These are phyloP conservation scores for Hirundichthys speculiger DNA, from an alignment of 2,113 vertebrate species.

Conservation along the genomic window DNA sequence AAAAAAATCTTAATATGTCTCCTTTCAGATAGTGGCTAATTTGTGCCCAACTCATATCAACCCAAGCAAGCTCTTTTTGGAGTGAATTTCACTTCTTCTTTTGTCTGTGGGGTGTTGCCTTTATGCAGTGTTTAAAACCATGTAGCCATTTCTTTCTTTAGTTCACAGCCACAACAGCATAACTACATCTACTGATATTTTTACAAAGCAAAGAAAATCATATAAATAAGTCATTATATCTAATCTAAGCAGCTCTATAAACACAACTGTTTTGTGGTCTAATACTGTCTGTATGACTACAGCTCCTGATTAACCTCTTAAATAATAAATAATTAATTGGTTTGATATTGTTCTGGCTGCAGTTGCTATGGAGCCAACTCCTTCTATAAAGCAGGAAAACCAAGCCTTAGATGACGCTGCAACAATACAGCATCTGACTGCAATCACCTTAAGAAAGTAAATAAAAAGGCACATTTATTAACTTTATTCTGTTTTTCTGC, in stretches of 20 bases:
- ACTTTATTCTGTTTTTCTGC: no score
- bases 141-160: background rate
- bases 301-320: slow-evolving; percentile 25
- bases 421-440: slow-evolving; percentile 9
- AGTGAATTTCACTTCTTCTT: no score
- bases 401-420: background rate
- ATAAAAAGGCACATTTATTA: background rate
- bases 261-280: slow-evolving; percentile 15
- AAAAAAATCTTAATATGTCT: no score
- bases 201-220: slow-evolving; percentile 3
- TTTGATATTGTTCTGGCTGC: slow-evolving; percentile 46
- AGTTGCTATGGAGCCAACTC: slow-evolving; percentile 58
- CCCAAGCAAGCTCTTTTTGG: no score
- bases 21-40: no score
- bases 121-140: no score
- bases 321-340: slow-evolving; percentile 69
- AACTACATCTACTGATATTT: background rate
- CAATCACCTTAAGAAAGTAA: background rate
- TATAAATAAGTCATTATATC: slow-evolving; percentile 7
- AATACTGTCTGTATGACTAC: slow-evolving; percentile 13
- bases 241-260: background rate
- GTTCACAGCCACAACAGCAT: background rate
- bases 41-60: no score
- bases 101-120: no score
- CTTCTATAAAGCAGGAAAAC: slow-evolving; percentile 30